Evolutionary conservation across 2,888 invertebrate species (phyloP).

Genomic region (Drosophila koepferae): DNA sequence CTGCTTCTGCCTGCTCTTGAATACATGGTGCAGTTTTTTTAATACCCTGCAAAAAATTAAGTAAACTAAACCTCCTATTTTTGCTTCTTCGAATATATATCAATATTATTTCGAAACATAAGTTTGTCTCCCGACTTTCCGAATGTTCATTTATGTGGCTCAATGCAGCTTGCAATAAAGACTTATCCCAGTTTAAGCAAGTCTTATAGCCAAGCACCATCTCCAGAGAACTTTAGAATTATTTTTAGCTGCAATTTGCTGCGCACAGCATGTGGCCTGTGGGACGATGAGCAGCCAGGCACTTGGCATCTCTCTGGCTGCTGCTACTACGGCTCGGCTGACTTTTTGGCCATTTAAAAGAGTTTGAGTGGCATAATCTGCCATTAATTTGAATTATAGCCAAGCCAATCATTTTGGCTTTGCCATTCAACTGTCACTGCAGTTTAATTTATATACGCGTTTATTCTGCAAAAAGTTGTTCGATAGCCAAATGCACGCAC

Average conservation of each 20-base stretch:
- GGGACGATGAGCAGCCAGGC: conserved; percentile 12
- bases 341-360: conserved; percentile 74
- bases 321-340: conserved; percentile 50
- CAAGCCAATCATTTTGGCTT: conserved; percentile 72
- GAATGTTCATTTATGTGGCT: background rate
- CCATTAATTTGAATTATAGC: conserved; percentile 80
- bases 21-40: conserved; percentile 37
- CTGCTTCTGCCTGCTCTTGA: conserved; percentile 31
- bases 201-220: background rate
- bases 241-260: conserved; percentile 15
- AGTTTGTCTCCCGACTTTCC: background rate
- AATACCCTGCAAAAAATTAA: background rate
- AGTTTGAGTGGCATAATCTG: conserved; percentile 77
- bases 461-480: conserved; percentile 20
- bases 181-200: background rate
- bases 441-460: conserved; percentile 59
- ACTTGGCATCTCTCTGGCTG: conserved; percentile 57
- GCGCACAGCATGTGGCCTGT: conserved; percentile 19
- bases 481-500: conserved; percentile 50
- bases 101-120: too few species aligned
- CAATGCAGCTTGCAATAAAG: background rate
- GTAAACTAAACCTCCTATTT: background rate
- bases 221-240: background rate
- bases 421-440: conserved; percentile 72
- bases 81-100: background rate